Conservation (phyloP, 2,113 vertebrate species). For the Edolisoma coerulescens region DNA sequence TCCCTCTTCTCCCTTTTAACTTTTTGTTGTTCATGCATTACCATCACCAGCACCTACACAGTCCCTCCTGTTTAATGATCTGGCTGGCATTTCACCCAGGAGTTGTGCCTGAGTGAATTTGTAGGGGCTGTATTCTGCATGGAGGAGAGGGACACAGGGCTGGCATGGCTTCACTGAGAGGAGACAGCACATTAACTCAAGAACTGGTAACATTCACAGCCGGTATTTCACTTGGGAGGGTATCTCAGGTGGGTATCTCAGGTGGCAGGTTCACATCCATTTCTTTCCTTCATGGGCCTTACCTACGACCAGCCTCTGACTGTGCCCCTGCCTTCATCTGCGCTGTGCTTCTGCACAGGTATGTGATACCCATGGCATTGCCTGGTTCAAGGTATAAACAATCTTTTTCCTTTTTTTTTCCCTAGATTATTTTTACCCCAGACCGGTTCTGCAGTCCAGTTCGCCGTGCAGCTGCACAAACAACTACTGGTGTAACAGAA, state of each 20-base stretch:
- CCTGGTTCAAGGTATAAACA: neutral
- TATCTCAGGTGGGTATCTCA: neutral
- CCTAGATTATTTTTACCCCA: neutral
- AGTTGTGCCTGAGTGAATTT: accelerated
- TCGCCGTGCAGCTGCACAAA: neutral
- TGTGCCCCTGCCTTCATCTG: neutral
- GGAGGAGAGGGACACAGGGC: neutral
- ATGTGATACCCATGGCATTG: neutral
- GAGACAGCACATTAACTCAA: accelerated
- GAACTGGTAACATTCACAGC: accelerated
- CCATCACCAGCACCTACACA: neutral
- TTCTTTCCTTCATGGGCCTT: neutral
- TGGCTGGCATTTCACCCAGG: accelerated
- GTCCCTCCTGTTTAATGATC: neutral
- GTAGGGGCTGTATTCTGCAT: accelerated
- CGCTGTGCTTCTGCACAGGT: neutral
- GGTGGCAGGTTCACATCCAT: neutral
- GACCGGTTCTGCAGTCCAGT: neutral
- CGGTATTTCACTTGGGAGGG: accelerated
- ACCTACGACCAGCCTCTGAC: neutral
- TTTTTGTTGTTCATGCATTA: too few species aligned
- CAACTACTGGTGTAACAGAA: neutral
- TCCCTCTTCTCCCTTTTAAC: neutral
- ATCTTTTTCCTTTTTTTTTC: neutral
- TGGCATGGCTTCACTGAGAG: neutral